Percentiles rank a stretch among this genome's conserved stretches.
Evolutionary conservation across 2,888 invertebrate species (phyloP).

Genomic region (Himalopsyche japonica): DNA sequence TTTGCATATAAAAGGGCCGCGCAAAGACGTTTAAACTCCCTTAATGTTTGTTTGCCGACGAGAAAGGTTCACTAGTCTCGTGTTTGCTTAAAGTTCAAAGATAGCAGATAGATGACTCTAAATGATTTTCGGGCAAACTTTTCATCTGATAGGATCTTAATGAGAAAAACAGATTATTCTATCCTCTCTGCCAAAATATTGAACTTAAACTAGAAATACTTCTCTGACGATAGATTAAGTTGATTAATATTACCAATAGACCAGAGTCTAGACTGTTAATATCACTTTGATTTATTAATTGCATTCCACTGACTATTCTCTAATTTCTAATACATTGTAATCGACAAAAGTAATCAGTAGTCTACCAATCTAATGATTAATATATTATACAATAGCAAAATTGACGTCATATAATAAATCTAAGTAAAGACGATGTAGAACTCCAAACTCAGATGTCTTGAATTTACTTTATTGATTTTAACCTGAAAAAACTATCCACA

Average conservation of each 20-base stretch:
- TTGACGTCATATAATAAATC: no score
- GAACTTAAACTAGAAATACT: not conserved
- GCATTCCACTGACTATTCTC: not conserved
- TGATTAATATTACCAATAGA: not conserved
- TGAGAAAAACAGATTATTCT: not conserved
- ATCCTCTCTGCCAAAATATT: not conserved
- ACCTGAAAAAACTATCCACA: no score
- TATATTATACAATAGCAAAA: no score
- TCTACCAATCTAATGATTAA: not conserved
- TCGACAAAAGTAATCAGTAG: not conserved
- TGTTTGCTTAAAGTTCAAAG: not conserved
- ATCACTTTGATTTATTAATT: not conserved
- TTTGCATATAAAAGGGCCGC: constrained; percentile 17
- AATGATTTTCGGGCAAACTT: not conserved
- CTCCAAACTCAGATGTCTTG: no score
- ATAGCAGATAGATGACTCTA: not conserved
- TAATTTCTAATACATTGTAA: not conserved
- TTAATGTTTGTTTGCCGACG: not conserved
- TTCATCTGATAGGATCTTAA: not conserved
- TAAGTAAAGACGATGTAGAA: no score
- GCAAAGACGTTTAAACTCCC: constrained; percentile 14
- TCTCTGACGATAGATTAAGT: not conserved
- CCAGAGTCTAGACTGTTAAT: not conserved
- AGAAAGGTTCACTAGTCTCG: not conserved
- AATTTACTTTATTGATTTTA: no score